Conservation (phyloP, 1,140 invertebrate species). For the Cheumatopsyche charites region DNA sequence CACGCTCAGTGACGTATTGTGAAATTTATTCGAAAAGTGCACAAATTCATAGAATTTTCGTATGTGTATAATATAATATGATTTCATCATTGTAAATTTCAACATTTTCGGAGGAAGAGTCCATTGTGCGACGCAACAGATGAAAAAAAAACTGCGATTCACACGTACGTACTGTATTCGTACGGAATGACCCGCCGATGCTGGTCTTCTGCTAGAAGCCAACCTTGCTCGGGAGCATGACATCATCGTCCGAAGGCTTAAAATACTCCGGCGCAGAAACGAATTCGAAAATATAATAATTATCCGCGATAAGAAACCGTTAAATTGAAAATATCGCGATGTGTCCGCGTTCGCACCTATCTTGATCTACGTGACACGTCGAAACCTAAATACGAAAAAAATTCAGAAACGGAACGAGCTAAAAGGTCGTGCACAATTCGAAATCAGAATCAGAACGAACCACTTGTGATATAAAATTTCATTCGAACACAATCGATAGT, state of each 20-base stretch:
- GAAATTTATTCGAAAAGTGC: too few species aligned
- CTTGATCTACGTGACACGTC: conserved; percentile 19
- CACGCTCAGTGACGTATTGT: too few species aligned
- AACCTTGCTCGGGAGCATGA: conserved; percentile 1
- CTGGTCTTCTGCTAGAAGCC: not conserved
- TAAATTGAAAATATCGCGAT: not conserved
- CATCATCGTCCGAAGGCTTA: conserved; percentile 11
- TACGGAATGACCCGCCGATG: not conserved
- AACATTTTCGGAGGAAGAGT: too few species aligned
- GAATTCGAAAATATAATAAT: not conserved
- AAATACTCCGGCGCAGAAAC: conserved; percentile 10
- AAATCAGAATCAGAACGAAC: too few species aligned
- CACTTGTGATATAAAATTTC: too few species aligned
- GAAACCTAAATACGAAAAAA: not conserved
- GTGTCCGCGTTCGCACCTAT: not conserved
- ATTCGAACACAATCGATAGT: too few species aligned
- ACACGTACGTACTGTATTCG: not conserved
- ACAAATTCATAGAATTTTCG: too few species aligned
- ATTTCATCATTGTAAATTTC: too few species aligned
- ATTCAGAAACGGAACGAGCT: not conserved
- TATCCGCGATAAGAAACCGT: not conserved
- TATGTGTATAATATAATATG: too few species aligned
- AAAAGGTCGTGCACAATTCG: not conserved
- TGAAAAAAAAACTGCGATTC: not conserved
- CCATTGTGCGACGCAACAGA: not conserved